Base-by-base conservation (phyloP, 1,140 invertebrate genomes). In the Cotesia vestalis region DNA sequence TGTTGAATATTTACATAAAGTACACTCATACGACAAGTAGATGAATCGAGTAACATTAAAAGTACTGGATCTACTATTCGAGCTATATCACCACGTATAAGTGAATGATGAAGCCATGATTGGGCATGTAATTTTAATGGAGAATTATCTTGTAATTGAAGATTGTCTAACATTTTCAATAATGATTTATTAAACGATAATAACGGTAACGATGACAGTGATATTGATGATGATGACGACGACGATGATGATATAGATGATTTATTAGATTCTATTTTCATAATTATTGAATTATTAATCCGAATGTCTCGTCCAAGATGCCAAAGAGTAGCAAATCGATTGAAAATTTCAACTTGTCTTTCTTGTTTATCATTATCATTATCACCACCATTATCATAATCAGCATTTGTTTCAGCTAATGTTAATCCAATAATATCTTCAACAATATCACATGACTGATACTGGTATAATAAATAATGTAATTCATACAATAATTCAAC, bases 11-110 rank as follows among this genome's bases (percentile, higher is more conserved):
- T 94, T 1, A 95, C 92, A 80, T 96, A 94, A 8, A 95, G 90
- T 3, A 97, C 93, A 61, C 94, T 95, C 73, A 97, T 91, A 35
- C 96, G 89, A 68, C 94, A 93, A 0, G 95, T 96, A 59, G 92
- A 93, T 9, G 94, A 91, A 76, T 95, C 91, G 1, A 97, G 86
- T 2, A 98, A 83, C 81, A 96, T 93, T 52, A 90, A 88, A 52
- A 96, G 87, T 5, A 96, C 84, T 1, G 95, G 94, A 77, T 94
- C 94, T 4, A 97, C 88, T 34, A 98, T 88, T 0, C 95, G 87
- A 4, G 91, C 89, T 68, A 95, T 90, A 78, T 96, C 94, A 4
- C 92, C 93, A 3, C 93, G 89, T 55, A 95, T 88, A 3, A 96
- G 81, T 6, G 92, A 89, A 76, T 94, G 92, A 55, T 90, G 85